Evolutionary conservation across 2,113 vertebrate genomes (phyloP), one percentile per base, ranked within the genome.

Genomic region (Agelaius phoeniceus): DNA sequence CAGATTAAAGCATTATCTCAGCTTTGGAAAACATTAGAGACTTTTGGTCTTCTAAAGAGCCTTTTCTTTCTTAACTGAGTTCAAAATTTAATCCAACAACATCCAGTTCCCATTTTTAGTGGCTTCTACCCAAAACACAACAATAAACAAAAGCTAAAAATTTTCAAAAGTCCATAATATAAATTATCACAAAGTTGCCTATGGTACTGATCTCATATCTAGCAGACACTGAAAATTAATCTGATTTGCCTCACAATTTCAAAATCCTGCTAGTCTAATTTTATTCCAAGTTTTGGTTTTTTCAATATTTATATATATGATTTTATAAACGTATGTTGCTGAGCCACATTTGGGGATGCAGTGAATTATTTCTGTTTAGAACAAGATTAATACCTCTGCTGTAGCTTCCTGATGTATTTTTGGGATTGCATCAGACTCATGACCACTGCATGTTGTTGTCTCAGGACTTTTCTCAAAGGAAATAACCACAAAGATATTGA

Each of bases 221-320:
- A 95, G 43, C 30, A 97, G 49, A 81, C 30, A 74, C 14, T 90
- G n/a, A 37, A 90, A 90, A 77, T 33, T 65, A 79, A 92, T 81
- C 73, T 89, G 54, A 81, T 95, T 96, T 92, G 15, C 11, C 11
- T 80, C 68, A 78, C 24, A 76, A 41, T 87, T 46, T 54, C 66
- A 73, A 18, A 80, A 10, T 21, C 16, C 22, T 62, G 51, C 68
- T 52, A 61, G 6, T 39, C 79, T 67, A 95, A 84, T 91, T 75
- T 85, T 35, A 49, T 57, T 90, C 80, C n/a, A 59, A 6, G 15
- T 54, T 83, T 92, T 2, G 3, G 0, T 76, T 76, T 78, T 85
- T 79, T 66, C 5, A 61, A 17, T 35, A 94, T 67, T 94, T 31
- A 19, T 66, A 79, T 55, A 37, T 84, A 21, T 62, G 78, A 26